A percentile compares a stretch with the other conserved stretches of the same genome.
Evolutionary conservation across 2,797 vertebrate genomes (phyloP).

Genomic region (Chaetodon trifasciatus): DNA sequence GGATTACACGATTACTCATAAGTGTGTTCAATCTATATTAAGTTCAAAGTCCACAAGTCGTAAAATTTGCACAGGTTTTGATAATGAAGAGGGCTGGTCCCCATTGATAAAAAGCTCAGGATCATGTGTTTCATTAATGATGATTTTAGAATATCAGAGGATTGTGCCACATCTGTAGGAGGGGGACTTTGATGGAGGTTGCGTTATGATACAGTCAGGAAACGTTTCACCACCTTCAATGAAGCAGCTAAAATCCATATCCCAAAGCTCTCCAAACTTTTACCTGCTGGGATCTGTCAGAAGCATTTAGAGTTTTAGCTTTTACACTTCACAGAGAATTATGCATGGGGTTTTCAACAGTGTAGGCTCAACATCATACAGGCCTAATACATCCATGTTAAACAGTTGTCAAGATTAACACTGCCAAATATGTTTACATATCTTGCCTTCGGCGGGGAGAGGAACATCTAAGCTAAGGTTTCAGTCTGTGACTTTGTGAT

Average conservation of each 20-base stretch:
- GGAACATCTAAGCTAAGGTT: conserved; percentile 65
- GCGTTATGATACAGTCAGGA: conserved; percentile 66
- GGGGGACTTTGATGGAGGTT: conserved; percentile 59
- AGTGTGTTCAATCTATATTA: conserved; percentile 6
- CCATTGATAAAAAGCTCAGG: conserved; percentile 42
- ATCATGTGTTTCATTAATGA: conserved; percentile 64
- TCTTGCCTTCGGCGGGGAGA: conserved; percentile 64
- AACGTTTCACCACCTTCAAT: conserved; percentile 75
- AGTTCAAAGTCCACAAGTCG: conserved; percentile 9
- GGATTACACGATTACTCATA: not conserved
- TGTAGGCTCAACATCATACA: conserved; percentile 77
- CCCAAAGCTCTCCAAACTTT: conserved; percentile 82
- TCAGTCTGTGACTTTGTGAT: conserved; percentile 57
- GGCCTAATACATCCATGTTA: conserved; percentile 82
- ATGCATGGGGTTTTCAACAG: conserved; percentile 81
- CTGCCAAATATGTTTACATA: conserved; percentile 80
- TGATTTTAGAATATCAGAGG: conserved; percentile 56
- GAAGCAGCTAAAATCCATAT: conserved; percentile 79
- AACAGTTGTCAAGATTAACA: conserved; percentile 87
- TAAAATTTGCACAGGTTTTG: conserved; percentile 34
- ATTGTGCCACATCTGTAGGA: conserved; percentile 38
- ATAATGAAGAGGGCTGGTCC: conserved; percentile 41
- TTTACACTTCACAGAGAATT: conserved; percentile 87
- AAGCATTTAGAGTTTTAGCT: conserved; percentile 81
- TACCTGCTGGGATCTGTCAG: conserved; percentile 87